Percentiles rank a stretch among this genome's conserved stretches.
Conservation (phyloP, 1,140 invertebrate genomes). For the Drosophila ironensis region DNA sequence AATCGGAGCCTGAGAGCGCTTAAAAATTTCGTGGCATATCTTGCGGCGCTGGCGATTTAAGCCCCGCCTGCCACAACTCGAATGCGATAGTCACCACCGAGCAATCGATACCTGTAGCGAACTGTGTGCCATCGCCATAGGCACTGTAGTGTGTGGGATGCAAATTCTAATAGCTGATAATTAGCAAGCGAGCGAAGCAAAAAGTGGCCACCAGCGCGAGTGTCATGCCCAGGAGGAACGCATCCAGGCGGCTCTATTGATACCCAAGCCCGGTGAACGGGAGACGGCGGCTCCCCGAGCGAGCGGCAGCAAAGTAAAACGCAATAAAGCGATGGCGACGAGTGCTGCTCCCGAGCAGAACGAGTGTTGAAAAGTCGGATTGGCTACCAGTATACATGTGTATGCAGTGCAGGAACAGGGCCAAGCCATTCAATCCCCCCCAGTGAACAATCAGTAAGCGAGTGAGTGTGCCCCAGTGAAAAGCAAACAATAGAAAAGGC, state of each 20-base stretch:
- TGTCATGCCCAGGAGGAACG: neutral
- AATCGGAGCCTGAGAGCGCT: no score
- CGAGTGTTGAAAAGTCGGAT: neutral
- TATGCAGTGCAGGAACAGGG: conserved; percentile 28
- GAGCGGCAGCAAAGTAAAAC: conserved; percentile 35
- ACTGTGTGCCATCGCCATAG: neutral
- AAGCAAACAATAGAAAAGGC: neutral
- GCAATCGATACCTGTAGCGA: neutral
- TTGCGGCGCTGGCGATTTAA: no score
- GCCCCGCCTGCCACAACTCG: no score
- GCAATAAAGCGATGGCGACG: conserved; percentile 52
- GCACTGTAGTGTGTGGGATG: neutral
- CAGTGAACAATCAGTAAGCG: conserved; percentile 5
- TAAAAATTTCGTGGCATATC: no score
- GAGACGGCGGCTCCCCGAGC: neutral
- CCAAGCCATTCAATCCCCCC: conserved; percentile 6
- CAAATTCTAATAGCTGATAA: conserved; percentile 22
- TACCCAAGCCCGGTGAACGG: neutral
- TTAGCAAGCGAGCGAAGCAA: conserved; percentile 25
- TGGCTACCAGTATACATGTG: neutral
- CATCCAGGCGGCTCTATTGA: neutral
- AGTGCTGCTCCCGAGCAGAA: conserved; percentile 11
- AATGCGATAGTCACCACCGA: neutral
- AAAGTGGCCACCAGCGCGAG: neutral
- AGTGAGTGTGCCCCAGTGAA: conserved; percentile 49